These are phyloP conservation scores for Ceratina australensis DNA, from an alignment of 1,140 invertebrate genomes.

Conservation along the genomic window DNA sequence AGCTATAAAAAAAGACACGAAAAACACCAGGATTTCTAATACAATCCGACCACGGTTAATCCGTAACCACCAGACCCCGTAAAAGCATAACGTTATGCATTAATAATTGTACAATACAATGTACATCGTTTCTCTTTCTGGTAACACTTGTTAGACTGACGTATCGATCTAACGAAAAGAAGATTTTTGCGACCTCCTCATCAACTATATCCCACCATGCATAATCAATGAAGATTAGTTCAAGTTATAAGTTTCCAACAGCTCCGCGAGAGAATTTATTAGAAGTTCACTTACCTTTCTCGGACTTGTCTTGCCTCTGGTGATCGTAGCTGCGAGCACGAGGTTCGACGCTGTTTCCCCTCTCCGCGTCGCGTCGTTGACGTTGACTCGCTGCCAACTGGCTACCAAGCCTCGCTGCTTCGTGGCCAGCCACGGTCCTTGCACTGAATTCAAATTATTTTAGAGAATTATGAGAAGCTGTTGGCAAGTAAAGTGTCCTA, in stretches of 20 bases:
- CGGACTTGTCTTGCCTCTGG: conserved; percentile 78
- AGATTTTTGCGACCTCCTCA: neutral
- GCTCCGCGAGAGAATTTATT: neutral
- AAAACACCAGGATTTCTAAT: conserved; percentile 66
- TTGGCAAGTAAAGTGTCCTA: neutral
- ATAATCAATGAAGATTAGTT: conserved; percentile 18
- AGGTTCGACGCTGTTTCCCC: conserved; percentile 76
- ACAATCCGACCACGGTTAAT: conserved; percentile 26
- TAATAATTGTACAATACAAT: neutral
- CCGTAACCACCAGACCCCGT: conserved; percentile 7
- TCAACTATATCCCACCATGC: conserved; percentile 26
- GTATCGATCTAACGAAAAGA: neutral
- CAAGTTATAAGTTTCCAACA: neutral
- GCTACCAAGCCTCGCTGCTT: conserved; percentile 86
- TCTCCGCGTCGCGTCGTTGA: conserved; percentile 76
- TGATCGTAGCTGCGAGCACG: conserved; percentile 85
- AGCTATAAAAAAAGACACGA: conserved; percentile 79
- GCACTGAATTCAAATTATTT: conserved; percentile 67
- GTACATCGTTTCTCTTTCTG: neutral
- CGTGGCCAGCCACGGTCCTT: conserved; percentile 88
- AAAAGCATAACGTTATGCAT: neutral
- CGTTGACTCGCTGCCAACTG: conserved; percentile 84
- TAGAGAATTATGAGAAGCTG: neutral
- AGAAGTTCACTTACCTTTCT: conserved; percentile 80
- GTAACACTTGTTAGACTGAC: neutral